These are phyloP conservation scores for Crax fasciolata DNA, from an alignment of 2,797 vertebrate genomes.

Conservation along the genomic window DNA sequence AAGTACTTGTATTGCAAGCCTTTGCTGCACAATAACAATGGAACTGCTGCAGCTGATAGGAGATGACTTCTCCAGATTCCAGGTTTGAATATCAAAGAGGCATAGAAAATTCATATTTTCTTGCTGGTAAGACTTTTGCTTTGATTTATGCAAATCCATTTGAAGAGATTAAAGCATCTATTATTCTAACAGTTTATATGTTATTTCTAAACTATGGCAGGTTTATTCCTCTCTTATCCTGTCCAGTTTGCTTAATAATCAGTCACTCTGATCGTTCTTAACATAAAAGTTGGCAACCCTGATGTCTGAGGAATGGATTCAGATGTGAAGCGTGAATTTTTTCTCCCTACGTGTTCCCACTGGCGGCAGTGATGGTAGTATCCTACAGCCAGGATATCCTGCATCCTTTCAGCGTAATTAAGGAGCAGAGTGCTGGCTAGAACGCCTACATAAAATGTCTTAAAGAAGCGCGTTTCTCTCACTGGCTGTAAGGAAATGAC, in stretches of 20 bases:
- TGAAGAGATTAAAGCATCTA: neutral
- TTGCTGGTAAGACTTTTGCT: neutral
- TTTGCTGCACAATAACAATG: neutral
- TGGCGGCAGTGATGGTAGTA: neutral
- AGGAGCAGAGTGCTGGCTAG: neutral
- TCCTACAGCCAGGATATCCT: neutral
- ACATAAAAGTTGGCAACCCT: neutral
- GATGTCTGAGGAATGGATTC: neutral
- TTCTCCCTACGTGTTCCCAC: neutral
- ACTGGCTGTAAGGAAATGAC: neutral
- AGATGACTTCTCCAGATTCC: neutral
- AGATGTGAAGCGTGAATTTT: neutral
- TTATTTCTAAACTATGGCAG: neutral
- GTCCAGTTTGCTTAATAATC: neutral
- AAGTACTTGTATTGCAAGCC: neutral
- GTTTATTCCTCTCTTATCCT: neutral
- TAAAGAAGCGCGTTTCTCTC: neutral
- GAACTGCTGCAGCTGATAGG: neutral
- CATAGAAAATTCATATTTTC: neutral
- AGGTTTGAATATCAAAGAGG: neutral
- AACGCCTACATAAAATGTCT: neutral
- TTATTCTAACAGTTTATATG: neutral
- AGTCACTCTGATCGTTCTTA: neutral
- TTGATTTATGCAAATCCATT: neutral
- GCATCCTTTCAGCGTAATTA: neutral